A percentile compares a stretch with the other conserved stretches of the same genome.
These are phyloP conservation scores for Penaeus vannamei DNA, from an alignment of 1,140 invertebrate species.

Conservation along the genomic window DNA sequence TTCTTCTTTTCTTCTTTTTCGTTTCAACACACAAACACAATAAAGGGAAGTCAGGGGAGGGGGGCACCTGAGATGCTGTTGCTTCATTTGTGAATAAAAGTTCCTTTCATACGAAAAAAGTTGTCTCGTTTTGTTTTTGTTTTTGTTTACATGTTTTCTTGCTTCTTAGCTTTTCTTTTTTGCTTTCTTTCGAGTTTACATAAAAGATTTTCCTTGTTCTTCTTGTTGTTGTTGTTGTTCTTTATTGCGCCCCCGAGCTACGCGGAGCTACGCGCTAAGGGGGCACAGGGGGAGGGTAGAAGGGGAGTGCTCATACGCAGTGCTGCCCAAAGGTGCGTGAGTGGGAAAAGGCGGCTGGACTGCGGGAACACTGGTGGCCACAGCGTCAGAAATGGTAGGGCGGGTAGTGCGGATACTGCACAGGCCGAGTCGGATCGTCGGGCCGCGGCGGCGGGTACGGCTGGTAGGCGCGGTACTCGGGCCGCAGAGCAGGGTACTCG, in stretches of 20 bases:
- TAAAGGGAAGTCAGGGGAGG: constrained; percentile 1
- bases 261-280: not conserved
- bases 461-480: constrained; percentile 67
- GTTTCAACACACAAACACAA: constrained; percentile 39
- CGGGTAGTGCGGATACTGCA: constrained; percentile 67
- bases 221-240: not conserved
- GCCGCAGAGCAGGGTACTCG: constrained; percentile 67
- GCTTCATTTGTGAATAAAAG: not conserved
- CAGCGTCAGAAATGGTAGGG: constrained; percentile 69
- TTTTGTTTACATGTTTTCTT: no score
- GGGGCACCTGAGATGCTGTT: not conserved
- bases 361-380: constrained; percentile 68
- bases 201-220: not conserved
- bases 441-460: constrained; percentile 59
- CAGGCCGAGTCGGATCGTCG: constrained; percentile 62
- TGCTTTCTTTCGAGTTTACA: not conserved
- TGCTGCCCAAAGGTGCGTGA: constrained; percentile 40
- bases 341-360: constrained; percentile 50
- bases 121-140: not conserved
- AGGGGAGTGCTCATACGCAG: constrained; percentile 45
- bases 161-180: no score
- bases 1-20: not conserved
- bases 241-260: not conserved
- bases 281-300: not conserved
- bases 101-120: not conserved